phyloP scores from a whole-genome alignment of 2,797 vertebrate species.

The Nothura maculosa region DNA sequence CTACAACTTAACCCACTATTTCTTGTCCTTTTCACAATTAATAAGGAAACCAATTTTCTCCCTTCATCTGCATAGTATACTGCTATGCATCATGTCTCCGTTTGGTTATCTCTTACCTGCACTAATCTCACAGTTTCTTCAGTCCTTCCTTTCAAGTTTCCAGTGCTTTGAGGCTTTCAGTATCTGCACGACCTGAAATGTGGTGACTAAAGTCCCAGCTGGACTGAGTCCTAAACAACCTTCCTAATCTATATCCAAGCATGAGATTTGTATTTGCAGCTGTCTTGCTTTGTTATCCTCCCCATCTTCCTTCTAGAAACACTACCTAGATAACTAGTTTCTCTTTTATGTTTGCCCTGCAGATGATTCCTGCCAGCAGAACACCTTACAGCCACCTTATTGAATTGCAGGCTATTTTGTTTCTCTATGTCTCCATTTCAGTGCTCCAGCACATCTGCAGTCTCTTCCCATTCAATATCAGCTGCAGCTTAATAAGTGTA shows the following conservation, averaged over 20 bases:
- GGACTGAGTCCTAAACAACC: background rate
- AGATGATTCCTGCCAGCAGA: background rate
- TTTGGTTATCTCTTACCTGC: background rate
- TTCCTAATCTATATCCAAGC: background rate
- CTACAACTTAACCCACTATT: background rate
- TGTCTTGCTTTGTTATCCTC: background rate
- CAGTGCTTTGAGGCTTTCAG: background rate
- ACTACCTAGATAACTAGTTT: background rate
- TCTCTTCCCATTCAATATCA: background rate
- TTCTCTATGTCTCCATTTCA: background rate
- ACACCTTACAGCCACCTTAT: background rate
- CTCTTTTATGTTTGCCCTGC: background rate
- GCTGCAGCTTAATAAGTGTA: background rate
- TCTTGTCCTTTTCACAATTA: background rate
- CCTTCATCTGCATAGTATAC: background rate
- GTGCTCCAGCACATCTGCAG: background rate
- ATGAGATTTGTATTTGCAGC: background rate
- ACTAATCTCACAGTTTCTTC: background rate
- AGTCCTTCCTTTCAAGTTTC: slow-evolving; percentile 11
- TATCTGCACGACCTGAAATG: background rate
- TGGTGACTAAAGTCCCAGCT: background rate
- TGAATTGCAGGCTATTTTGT: background rate
- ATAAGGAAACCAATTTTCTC: background rate
- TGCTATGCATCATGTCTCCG: background rate
- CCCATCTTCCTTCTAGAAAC: background rate